These are phyloP conservation scores for Drosophila albomicans DNA, from an alignment of 1,140 invertebrate genomes.

Conservation along the genomic window DNA sequence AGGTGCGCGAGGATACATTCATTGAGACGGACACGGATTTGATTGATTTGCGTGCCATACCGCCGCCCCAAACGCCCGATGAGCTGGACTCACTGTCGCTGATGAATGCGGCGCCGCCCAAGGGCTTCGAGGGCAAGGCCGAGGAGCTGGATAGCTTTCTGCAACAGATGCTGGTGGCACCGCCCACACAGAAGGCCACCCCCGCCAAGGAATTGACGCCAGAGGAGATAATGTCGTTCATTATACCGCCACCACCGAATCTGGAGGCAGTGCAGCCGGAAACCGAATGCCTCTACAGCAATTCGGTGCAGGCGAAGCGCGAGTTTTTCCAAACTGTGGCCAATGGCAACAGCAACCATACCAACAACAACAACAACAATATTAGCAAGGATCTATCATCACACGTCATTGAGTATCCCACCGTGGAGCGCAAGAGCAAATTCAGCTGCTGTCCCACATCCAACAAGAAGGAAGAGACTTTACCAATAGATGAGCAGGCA, in stretches of 20 bases:
- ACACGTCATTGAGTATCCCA: conserved; percentile 88
- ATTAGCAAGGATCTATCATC: conserved; percentile 21
- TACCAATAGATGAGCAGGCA: conserved; percentile 26
- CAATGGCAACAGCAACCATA: conserved; percentile 45
- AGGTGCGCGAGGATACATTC: conserved; percentile 84
- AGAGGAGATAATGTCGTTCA: conserved; percentile 92
- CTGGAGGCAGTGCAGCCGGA: conserved; percentile 67
- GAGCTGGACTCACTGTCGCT: conserved; percentile 89
- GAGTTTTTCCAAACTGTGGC: conserved; percentile 73
- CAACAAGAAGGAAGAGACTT: conserved; percentile 84
- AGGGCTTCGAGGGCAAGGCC: conserved; percentile 87
- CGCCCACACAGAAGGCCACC: conserved; percentile 89
- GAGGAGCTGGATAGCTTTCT: conserved; percentile 91
- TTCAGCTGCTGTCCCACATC: conserved; percentile 89
- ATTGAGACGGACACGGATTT: conserved; percentile 93
- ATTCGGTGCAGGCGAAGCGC: conserved; percentile 71
- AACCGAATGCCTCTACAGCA: conserved; percentile 76
- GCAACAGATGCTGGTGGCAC: conserved; percentile 92
- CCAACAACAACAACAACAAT: conserved; percentile 8
- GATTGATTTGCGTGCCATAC: conserved; percentile 95
- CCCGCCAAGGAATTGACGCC: conserved; percentile 90
- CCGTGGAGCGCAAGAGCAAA: conserved; percentile 88
- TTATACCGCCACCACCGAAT: conserved; percentile 92
- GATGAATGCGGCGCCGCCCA: conserved; percentile 89
- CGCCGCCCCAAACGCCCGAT: conserved; percentile 93